A percentile compares a stretch with the other conserved stretches of the same genome.
Evolutionary conservation across 2,113 vertebrate genomes (phyloP).

Genomic region (Narcine bancroftii): DNA sequence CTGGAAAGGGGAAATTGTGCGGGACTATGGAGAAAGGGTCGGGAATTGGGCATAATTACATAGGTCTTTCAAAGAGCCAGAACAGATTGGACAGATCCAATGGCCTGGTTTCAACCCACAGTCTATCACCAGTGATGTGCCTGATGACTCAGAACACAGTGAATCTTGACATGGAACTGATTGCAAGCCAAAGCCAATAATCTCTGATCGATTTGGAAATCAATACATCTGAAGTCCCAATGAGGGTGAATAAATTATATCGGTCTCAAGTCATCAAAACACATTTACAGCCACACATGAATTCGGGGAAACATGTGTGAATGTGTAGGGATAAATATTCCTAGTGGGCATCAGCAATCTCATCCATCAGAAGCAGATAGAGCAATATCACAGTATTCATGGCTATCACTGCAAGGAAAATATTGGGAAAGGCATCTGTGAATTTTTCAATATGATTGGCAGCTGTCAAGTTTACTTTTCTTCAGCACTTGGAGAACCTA

Average conservation of each 20-base stretch:
- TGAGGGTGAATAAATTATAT: neutral
- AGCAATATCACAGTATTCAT: neutral
- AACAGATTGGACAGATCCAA: neutral
- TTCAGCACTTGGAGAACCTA: conserved; percentile 4
- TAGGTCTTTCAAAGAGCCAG: neutral
- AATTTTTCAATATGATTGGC: neutral
- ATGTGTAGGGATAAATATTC: neutral
- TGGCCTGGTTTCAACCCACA: neutral
- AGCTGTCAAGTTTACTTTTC: neutral
- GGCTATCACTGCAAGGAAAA: neutral
- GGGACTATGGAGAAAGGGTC: neutral
- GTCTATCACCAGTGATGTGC: neutral
- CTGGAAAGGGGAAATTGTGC: neutral
- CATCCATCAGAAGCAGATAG: neutral
- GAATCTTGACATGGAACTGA: neutral
- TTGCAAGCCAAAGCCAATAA: neutral
- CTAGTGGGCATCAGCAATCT: neutral
- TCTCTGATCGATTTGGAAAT: neutral
- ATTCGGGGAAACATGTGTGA: neutral
- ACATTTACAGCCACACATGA: neutral
- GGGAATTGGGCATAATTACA: neutral
- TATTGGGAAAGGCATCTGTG: neutral
- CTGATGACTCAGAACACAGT: neutral
- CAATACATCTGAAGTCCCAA: neutral
- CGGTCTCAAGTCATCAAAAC: neutral